Evolutionary conservation across 2,888 invertebrate species (phyloP).

Genomic region (Agrochola lychnidis): DNA sequence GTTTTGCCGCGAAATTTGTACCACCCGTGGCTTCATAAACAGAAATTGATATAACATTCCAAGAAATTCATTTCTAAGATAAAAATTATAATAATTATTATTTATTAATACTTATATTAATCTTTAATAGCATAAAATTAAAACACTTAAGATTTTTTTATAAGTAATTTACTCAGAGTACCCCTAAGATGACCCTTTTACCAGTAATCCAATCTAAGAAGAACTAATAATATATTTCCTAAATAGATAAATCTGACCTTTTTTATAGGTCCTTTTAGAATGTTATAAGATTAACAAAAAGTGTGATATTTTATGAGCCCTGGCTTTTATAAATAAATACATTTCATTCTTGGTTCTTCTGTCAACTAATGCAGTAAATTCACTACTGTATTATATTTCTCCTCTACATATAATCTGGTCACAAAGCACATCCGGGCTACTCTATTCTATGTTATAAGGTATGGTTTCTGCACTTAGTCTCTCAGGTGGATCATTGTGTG

Average conservation of each 20-base stretch:
- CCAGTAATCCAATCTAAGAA: too few species aligned
- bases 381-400: neutral
- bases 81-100: neutral
- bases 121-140: too few species aligned
- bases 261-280: neutral
- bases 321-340: neutral
- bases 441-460: neutral
- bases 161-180: too few species aligned
- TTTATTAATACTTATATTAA: too few species aligned
- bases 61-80: neutral
- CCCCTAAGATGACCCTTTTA: too few species aligned
- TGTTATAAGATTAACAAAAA: neutral
- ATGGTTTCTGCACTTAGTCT: too few species aligned
- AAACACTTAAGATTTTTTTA: too few species aligned
- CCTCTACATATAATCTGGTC: neutral
- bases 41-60: neutral
- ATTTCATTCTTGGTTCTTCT: neutral
- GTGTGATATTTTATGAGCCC: neutral
- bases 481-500: too few species aligned
- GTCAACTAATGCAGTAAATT: neutral
- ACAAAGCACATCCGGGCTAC: neutral
- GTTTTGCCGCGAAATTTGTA: constrained; percentile 36
- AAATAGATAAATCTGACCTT: neutral
- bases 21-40: neutral
- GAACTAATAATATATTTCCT: neutral